Conservation (phyloP, 2,113 vertebrate genomes). For the Emydura subglobosa region DNA sequence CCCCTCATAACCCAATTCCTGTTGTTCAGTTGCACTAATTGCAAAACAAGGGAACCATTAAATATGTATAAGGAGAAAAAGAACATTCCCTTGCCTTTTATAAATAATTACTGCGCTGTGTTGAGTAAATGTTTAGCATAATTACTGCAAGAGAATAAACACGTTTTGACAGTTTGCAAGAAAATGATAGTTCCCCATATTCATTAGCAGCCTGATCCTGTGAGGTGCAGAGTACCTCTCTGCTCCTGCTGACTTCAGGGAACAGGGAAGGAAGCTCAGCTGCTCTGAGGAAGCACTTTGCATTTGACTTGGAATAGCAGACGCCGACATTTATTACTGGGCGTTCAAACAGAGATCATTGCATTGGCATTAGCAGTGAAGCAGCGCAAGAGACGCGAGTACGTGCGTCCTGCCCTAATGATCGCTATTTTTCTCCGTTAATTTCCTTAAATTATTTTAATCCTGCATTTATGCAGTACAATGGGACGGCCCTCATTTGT, state of each 20-base stretch:
- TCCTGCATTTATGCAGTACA: neutral
- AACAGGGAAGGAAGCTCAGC: neutral
- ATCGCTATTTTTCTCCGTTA: neutral
- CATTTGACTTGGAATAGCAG: neutral
- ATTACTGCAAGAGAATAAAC: neutral
- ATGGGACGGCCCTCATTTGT: neutral
- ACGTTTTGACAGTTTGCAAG: accelerated
- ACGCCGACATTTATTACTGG: conserved; percentile 21
- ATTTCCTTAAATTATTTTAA: neutral
- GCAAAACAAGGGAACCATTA: neutral
- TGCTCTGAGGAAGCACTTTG: neutral
- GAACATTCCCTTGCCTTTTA: neutral
- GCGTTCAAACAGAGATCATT: conserved; percentile 53
- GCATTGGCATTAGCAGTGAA: neutral
- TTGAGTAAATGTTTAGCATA: neutral
- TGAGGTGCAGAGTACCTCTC: neutral
- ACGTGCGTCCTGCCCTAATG: neutral
- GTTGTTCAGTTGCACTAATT: neutral
- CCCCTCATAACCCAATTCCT: neutral
- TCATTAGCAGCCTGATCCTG: accelerated
- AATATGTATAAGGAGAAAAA: conserved; percentile 22
- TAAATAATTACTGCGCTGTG: conserved; percentile 31
- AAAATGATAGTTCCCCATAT: neutral
- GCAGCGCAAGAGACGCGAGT: conserved; percentile 22
- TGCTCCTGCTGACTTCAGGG: neutral